Conservation (phyloP, 2,113 vertebrate species). For the Ranitomeya variabilis region DNA sequence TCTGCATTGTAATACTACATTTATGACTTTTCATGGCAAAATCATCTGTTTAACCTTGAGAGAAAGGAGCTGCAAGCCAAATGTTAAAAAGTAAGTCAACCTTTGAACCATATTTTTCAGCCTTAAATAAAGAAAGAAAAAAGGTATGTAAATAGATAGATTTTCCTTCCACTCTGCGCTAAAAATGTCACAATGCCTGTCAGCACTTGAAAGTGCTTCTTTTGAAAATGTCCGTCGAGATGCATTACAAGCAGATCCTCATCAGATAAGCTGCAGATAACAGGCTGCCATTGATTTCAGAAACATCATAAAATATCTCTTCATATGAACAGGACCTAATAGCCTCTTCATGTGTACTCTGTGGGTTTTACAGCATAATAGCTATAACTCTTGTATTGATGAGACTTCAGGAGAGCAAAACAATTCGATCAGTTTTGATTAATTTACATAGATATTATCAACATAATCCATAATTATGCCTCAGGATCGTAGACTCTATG, state of each 20-base stretch:
- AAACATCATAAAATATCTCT: not conserved
- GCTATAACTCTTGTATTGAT: not conserved
- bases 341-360: not conserved
- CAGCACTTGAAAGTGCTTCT: not conserved
- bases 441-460: not conserved
- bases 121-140: too few species aligned
- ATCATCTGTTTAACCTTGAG: too few species aligned
- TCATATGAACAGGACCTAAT: not conserved
- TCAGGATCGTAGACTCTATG: not conserved
- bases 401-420: not conserved
- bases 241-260: not conserved
- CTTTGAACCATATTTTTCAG: too few species aligned
- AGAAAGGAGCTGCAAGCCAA: too few species aligned
- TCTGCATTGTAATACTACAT: too few species aligned
- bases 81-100: too few species aligned
- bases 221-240: not conserved
- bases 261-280: not conserved
- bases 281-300: not conserved
- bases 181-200: constrained; percentile 3
- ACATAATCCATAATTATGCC: not conserved
- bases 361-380: not conserved
- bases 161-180: not conserved
- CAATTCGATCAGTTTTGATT: not conserved
- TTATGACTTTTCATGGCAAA: too few species aligned
- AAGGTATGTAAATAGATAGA: too few species aligned